A percentile compares a stretch with the other conserved stretches of the same genome.
phyloP scores from a whole-genome alignment of 2,888 invertebrate species.

The Synergus laeviventris region DNA sequence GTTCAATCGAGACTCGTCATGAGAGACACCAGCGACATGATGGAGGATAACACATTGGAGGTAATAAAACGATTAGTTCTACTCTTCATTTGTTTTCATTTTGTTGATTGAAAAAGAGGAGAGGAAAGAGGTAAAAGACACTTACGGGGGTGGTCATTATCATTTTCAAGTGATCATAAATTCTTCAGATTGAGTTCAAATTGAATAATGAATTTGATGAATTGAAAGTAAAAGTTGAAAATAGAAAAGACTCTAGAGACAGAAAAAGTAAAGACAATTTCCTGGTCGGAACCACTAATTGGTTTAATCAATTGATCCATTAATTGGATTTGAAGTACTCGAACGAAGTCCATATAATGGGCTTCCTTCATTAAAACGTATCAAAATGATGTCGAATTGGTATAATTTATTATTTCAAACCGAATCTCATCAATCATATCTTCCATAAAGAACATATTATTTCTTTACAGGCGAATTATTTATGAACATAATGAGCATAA shows the following conservation, averaged over 20 bases:
- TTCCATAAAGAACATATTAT: too few species aligned
- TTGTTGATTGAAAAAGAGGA: background rate
- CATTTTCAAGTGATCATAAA: background rate
- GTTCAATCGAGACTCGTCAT: conserved; percentile 60
- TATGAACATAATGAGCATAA: background rate
- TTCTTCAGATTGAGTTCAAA: background rate
- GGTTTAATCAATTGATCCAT: background rate
- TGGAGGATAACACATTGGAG: conserved; percentile 71
- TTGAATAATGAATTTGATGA: background rate
- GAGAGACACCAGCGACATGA: conserved; percentile 70
- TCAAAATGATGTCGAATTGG: background rate
- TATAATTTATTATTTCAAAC: background rate
- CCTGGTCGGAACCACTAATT: background rate
- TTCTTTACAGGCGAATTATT: too few species aligned
- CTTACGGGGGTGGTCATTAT: background rate
- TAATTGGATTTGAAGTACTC: background rate
- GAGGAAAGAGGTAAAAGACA: background rate
- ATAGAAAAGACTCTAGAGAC: background rate
- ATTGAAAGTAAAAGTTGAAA: background rate
- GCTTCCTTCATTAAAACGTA: background rate
- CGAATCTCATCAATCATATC: too few species aligned
- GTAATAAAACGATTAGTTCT: conserved; percentile 55
- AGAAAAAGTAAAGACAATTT: background rate
- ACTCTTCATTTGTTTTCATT: background rate
- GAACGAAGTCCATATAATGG: background rate